Percentiles rank a stretch among this genome's conserved stretches.
These are phyloP conservation scores for Enteromius treurensis DNA, from an alignment of 2,797 vertebrate genomes.

Conservation along the genomic window DNA sequence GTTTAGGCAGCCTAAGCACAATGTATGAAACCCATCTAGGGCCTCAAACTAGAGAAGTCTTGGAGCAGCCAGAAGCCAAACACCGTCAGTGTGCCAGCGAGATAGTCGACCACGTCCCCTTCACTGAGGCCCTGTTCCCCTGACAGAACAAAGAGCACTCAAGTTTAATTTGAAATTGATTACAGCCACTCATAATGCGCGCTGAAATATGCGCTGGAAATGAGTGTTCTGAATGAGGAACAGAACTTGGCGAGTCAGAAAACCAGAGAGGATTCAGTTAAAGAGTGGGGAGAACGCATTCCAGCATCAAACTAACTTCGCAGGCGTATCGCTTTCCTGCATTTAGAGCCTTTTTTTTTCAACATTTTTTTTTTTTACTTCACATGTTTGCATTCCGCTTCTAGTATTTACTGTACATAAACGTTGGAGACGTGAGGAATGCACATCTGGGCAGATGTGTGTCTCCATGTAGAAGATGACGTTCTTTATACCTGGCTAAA, in stretches of 20 bases:
- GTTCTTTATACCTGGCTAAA: background rate
- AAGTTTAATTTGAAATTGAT: constrained; percentile 59
- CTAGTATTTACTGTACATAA: constrained; percentile 44
- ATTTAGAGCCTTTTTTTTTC: background rate
- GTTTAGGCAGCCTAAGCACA: background rate
- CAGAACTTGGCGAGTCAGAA: constrained; percentile 46
- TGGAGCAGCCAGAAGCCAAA: constrained; percentile 41
- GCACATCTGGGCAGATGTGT: constrained; percentile 54
- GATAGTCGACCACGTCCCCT: constrained; percentile 25
- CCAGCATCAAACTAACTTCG: constrained; percentile 20
- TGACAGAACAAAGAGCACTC: constrained; percentile 40
- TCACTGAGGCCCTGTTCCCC: constrained; percentile 44
- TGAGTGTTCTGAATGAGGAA: constrained; percentile 43
- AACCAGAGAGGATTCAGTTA: constrained; percentile 42
- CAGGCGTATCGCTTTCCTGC: constrained; percentile 31
- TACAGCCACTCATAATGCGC: constrained; percentile 46
- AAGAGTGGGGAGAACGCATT: constrained; percentile 11
- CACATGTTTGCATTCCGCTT: constrained; percentile 55
- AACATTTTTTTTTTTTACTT: background rate
- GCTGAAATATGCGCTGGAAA: constrained; percentile 51
- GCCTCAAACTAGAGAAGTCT: constrained; percentile 56
- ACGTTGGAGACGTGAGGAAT: constrained; percentile 52
- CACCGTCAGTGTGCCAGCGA: constrained; percentile 49
- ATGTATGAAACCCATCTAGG: constrained; percentile 55
- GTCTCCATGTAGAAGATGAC: constrained; percentile 24